Percentiles rank a stretch among this genome's conserved stretches.
Evolutionary conservation across 1,140 invertebrate species (phyloP).

Genomic region (Neelides sp.): DNA sequence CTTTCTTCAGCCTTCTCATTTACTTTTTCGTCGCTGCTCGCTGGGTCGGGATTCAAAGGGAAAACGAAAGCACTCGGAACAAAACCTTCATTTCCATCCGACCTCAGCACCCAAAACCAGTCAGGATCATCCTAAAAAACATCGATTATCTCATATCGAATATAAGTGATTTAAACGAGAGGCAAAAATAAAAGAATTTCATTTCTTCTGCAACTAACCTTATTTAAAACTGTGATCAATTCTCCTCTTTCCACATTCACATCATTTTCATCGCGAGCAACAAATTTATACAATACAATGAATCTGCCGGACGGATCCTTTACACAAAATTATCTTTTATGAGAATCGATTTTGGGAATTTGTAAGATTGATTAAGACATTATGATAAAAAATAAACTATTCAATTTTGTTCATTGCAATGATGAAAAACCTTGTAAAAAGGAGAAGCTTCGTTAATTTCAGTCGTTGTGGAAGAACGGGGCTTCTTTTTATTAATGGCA

Average conservation of each 20-base stretch:
- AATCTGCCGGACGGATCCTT: conserved; percentile 70
- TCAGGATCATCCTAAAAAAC: conserved; percentile 87
- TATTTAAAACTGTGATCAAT: conserved; percentile 83
- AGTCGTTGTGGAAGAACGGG: too few relatives aligned
- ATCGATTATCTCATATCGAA: conserved; percentile 36
- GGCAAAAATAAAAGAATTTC: conserved; percentile 37
- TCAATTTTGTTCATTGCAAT: neutral
- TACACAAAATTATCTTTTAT: conserved; percentile 16
- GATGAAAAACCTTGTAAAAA: conserved; percentile 72
- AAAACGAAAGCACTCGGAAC: conserved; percentile 90
- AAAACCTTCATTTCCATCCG: conserved; percentile 87
- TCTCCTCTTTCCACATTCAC: conserved; percentile 84
- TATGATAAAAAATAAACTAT: conserved; percentile 1
- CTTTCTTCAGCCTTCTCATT: too few relatives aligned
- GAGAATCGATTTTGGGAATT: neutral
- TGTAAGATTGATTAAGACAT: neutral
- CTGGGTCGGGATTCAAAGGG: conserved; percentile 50
- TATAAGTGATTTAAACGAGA: conserved; percentile 31
- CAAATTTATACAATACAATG: conserved; percentile 85
- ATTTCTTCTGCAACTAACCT: too few relatives aligned
- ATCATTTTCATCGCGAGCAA: conserved; percentile 85
- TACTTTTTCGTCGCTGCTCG: too few relatives aligned
- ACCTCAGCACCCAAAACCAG: conserved; percentile 88
- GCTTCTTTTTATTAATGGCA: too few relatives aligned
- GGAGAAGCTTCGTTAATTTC: conserved; percentile 44